Conservation (phyloP, 1,140 invertebrate species). For the Contarinia nasturtii region DNA sequence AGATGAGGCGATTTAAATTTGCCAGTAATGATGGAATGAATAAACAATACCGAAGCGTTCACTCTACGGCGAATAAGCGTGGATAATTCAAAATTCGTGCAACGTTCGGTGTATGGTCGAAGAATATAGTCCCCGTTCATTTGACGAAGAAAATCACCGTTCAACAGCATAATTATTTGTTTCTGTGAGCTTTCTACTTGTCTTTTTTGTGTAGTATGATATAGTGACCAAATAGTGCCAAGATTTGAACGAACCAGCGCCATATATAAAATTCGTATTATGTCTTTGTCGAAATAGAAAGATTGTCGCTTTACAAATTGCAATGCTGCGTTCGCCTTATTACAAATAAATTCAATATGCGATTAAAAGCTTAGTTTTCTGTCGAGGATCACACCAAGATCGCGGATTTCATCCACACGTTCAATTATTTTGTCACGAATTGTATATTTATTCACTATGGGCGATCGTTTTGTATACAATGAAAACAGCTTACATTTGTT, state of each 20-base stretch:
- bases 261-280: not conserved
- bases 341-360: not conserved
- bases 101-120: too few relatives aligned
- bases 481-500: not conserved
- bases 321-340: not conserved
- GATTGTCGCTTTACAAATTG: not conserved
- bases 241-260: not conserved
- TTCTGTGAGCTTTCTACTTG: not conserved
- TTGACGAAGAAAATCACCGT: not conserved
- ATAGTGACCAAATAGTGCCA: not conserved
- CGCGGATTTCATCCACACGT: not conserved
- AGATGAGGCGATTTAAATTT: too few relatives aligned
- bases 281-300: not conserved
- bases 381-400: not conserved
- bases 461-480: not conserved
- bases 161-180: not conserved
- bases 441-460: not conserved
- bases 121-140: not conserved
- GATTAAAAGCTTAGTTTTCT: not conserved
- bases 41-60: too few relatives aligned
- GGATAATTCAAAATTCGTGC: too few relatives aligned
- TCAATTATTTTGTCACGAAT: not conserved
- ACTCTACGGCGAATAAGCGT: too few relatives aligned
- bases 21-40: too few relatives aligned
- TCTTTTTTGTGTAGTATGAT: not conserved